Base-by-base conservation (phyloP, 2,888 invertebrate species). In the Artemia sinica region DNA sequence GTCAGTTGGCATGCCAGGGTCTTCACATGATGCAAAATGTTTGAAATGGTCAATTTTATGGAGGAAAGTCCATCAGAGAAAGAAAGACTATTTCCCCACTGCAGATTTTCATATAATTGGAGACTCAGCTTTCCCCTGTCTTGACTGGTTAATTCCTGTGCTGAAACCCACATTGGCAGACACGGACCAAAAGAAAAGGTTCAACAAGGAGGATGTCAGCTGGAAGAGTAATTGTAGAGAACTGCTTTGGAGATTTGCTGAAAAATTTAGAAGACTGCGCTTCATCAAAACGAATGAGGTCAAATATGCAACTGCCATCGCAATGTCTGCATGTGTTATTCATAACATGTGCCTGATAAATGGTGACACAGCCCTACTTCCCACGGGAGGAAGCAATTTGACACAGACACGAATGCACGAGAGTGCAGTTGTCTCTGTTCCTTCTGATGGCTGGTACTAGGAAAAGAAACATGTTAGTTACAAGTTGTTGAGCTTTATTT, bases 341-440 rank as follows among this genome's bases (percentile, higher is more conserved):
- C 58, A 58, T 14, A 58, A 58, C 58, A n/a, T 58, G 58, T 58
- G 58, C 58, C 7, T 58, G 13, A 13, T 8, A n/a, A 58, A 58
- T 0, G 58, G 58, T 58, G 58, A 58, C 58, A 13, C 14, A 14
- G 5, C 58, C 6, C 8, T 58, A 13, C 14, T 58, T n/a, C 58
- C 58, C 14, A 52, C 52, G 1, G n/a, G 12, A n/a, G 52, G 52
- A 52, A 18, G 18, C 18, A 18, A 18, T 18, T 18, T 18, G 18
- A 18, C 18, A 18, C 58, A 58, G 58, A 58, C n/a, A 6, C 13
- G 7, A 58, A 58, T 58, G 13, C 13, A 58, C 14, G 58, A n/a
- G 58, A 58, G 14, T 14, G 13, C 52, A n/a, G 58, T 58, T 58
- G 58, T 14, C 13, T 58, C 58, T 58, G 58, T 58, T 58, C 58